Percentiles rank a stretch among this genome's conserved stretches.
Conservation (phyloP, 2,888 invertebrate genomes). For the Parapristionchus giblindavisi region DNA sequence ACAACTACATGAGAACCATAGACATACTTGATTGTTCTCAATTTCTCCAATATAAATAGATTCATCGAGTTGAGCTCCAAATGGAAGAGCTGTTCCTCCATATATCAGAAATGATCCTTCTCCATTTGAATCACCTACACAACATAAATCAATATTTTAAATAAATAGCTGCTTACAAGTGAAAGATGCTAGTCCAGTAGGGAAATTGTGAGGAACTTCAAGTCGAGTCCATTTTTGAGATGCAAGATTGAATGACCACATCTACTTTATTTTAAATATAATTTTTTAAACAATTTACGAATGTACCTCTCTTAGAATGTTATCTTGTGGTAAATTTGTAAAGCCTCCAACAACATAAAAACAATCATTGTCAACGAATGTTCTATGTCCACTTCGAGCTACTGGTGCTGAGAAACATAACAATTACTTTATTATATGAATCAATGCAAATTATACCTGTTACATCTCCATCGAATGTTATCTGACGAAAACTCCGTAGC, state of each 20-base stretch:
- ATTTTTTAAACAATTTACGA: neutral
- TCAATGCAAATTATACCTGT: too few species aligned
- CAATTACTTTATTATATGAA: too few species aligned
- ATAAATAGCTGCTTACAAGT: neutral
- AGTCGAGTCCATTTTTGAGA: constrained; percentile 16
- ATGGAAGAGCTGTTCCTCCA: constrained; percentile 35
- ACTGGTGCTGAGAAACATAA: too few species aligned
- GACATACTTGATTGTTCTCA: constrained; percentile 1
- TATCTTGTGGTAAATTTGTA: constrained; percentile 12
- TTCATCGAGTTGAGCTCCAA: constrained; percentile 13
- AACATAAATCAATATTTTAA: neutral
- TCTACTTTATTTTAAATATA: neutral
- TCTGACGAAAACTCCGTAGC: too few species aligned
- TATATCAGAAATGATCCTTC: constrained; percentile 28
- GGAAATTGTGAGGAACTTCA: constrained; percentile 15
- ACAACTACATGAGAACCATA: neutral
- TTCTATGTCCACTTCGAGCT: constrained; percentile 60
- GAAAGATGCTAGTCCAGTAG: constrained; percentile 31
- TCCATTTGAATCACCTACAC: constrained; percentile 6
- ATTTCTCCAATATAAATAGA: constrained; percentile 10
- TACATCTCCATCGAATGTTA: too few species aligned
- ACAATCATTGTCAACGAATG: constrained; percentile 58
- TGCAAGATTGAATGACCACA: constrained; percentile 33
- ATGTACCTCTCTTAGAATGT: constrained; percentile 42
- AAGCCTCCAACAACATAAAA: constrained; percentile 64